phyloP scores from a whole-genome alignment of 2,113 vertebrate genomes.

The Herpetotheres cachinnans region DNA sequence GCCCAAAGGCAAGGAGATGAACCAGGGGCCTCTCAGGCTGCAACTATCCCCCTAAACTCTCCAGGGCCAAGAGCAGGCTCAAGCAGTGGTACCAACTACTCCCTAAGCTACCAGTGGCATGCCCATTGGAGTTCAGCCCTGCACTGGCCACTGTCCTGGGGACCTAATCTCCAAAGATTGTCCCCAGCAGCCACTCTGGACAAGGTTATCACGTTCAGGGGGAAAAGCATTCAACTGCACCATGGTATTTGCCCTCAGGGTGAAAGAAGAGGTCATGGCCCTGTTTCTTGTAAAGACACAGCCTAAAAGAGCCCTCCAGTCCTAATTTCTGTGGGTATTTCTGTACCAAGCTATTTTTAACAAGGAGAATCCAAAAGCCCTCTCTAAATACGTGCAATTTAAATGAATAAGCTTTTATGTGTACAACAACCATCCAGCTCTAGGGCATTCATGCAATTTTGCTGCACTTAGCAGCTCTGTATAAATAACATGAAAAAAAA shows the following conservation, averaged over 20 bases:
- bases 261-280: not conserved
- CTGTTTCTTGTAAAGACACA: not conserved
- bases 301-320: not conserved
- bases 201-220: not conserved
- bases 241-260: not conserved
- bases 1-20: not conserved
- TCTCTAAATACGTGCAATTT: conserved; percentile 1
- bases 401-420: conserved; percentile 33
- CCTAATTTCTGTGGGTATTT: not conserved
- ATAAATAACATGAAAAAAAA: not conserved
- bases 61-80: not conserved
- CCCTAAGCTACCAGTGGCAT: not conserved
- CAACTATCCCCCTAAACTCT: not conserved
- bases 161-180: not conserved
- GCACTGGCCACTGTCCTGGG: not conserved
- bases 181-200: not conserved
- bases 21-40: not conserved
- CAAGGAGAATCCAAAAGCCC: conserved; percentile 7
- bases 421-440: conserved; percentile 1
- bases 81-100: not conserved
- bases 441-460: conserved; percentile 16
- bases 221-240: not conserved
- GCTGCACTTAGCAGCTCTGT: not conserved
- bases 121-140: not conserved
- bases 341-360: conserved; percentile 24